Base-by-base conservation (phyloP, 2,888 invertebrate species). In the Drymonia ruficornis region DNA sequence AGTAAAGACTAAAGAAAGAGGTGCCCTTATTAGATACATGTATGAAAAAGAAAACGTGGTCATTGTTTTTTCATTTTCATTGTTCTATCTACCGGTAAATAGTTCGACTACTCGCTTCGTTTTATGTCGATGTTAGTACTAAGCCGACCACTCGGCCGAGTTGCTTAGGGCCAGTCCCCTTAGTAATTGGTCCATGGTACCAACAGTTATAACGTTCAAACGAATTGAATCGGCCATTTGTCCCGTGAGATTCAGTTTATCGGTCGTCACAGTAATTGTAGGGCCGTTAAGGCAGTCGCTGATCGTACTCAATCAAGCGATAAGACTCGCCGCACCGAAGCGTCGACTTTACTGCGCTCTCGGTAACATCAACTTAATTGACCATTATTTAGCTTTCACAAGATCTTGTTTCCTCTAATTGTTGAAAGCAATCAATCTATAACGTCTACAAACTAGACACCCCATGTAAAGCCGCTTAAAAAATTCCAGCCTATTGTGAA, bases 181-280 rank as follows among this genome's bases (percentile, higher is more conserved):
- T 49, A 49, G 12, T 28, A 53, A 49, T 9, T 18, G 8, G 55
- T 52, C 52, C n/a, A 7, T 7, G 52, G 48, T 51, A 57, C 48
- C 71, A 57, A 15, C 52, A 43, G 52, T 52, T 59, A 50, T 49
- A 46, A 49, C 53, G 49, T 59, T 54, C 46, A 53, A 63, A 60
- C 52, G 49, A 62, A 52, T 57, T 62, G 48, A 55, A 60, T 61
- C 53, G 56, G 23, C 51, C 52, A 61, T 67, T 70, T 66, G 63
- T 70, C 59, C 61, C 59, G 63, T 65, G 67, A 68, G 70, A 72
- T 67, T 70, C 60, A 62, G 63, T 73, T 72, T 68, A 72, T 73
- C 54, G 70, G 61, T 63, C 68, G 64, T 72, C 68, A 61, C 59
- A 64, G 63, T 75, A 80, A 80, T 80, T 78, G 69, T 61, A 67